Base-by-base conservation (phyloP, 2,888 invertebrate genomes). In the Trilocha varians region DNA sequence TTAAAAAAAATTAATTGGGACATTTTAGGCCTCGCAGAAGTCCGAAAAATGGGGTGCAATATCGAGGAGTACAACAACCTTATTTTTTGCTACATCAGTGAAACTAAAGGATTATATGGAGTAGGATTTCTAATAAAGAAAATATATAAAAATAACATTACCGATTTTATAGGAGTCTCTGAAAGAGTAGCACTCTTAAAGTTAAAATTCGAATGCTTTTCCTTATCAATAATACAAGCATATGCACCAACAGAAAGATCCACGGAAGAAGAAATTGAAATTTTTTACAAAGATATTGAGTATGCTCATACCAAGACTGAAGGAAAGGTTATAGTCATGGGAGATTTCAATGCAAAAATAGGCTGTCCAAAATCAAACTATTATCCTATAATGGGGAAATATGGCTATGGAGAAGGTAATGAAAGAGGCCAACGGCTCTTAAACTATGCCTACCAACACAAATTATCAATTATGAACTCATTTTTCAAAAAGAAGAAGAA, bases 151-250 rank as follows among this genome's bases (percentile, higher is more conserved):
- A 40, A 40, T 13, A 36, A 40, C 35, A 44, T 41, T 8, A 37
- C 34, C 25, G 34, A 41, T 13, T 38, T 42, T 34, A 42, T 36
- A 41, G 46, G 46, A 37, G 25, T 43, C n/a, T 44, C 56, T 9
- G 55, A 56, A 33, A 42, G 58, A 48, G 49, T 62, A 0, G 50
- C 49, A 3, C 8, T 53, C 25, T 13, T 57, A 15, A 52, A 54
- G 13, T 8, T 51, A 36, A 42, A 34, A 25, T 13, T 48, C 11
- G 32, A 39, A 33, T 16, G 16, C 13, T 45, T 34, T 11, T 36
- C 16, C 16, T 16, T 36, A 16, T 34, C 45, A 3, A 41, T 51
- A 11, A 47, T 49, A 17, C 52, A 49, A 39, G 42, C 15, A 18
- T 49, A 49, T 16, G 41, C 49, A 2, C 49, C 46, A 1, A 49